Evolutionary conservation across 2,888 invertebrate species (phyloP), one percentile per base, ranked within the genome.

Genomic region (Aspidiotus rigidus): DNA sequence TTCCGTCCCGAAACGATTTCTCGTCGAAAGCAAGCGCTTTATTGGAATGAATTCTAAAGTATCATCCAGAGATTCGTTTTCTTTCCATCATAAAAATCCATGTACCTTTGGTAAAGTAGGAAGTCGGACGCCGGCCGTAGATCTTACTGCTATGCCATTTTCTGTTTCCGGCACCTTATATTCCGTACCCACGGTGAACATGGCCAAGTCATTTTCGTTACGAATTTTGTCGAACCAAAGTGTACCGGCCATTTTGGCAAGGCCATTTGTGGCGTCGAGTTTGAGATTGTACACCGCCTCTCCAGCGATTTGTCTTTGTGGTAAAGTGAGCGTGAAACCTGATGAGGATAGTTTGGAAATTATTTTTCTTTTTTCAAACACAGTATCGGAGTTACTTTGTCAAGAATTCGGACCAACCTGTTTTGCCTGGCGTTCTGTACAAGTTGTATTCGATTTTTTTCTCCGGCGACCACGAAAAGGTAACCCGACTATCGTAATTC

Each of bases 81-180:
- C 28, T 49, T 49, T 49, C 49, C 49, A 49, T 13, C n/a, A 28
- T 5, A 28, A 28, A 28, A 28, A 6, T 49, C 10, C n/a, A 49
- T 13, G 15, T 69, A 63, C 69, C 69, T 69, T 69, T n/a, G 62
- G 62, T 9, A 69, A 63, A 62, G 57, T 62, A 6, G 69, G 69
- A 17, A 69, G 41, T 39, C 57, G 63, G 53, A 69, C 61, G 6
- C 40, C 44, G 10, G 57, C 44, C 8, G 49, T 56, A 54, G 57
- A 55, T 15, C 57, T 54, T 42, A 62, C 40, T 1, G 56, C 16
- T 7, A 62, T 57, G 7, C 15, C 55, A 56, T 40, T 56, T 8
- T 62, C 55, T 56, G 55, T 56, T n/a, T 69, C 62, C 17, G 62
- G 62, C 16, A 69, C 41, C 9, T 39, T 63, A 13, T 69, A 69